A percentile compares a stretch with the other conserved stretches of the same genome.
These are phyloP conservation scores for Cossypha polioptera DNA, from an alignment of 2,797 vertebrate genomes.

Conservation along the genomic window DNA sequence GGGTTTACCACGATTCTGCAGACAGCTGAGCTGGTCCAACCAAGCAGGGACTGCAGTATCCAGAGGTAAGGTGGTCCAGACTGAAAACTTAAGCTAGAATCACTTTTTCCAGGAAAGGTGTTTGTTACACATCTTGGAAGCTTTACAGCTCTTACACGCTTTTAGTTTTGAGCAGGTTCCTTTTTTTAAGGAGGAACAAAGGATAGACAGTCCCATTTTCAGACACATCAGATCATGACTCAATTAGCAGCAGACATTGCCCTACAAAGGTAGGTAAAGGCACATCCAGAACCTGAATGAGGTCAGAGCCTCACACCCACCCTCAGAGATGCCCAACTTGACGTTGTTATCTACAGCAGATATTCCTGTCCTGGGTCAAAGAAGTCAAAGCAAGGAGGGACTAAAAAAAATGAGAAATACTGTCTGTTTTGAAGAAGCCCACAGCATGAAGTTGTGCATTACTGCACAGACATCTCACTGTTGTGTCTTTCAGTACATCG, in stretches of 20 bases:
- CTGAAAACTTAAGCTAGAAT: neutral
- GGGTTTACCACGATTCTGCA: neutral
- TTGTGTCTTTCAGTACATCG: conserved; percentile 84
- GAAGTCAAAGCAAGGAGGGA: neutral
- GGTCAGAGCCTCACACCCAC: neutral
- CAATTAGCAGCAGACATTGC: neutral
- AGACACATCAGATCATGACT: neutral
- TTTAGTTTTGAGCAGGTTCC: neutral
- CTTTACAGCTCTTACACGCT: neutral
- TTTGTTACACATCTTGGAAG: neutral
- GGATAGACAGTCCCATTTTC: neutral
- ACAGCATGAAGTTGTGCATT: neutral
- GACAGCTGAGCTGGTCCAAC: neutral
- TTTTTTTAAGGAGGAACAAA: neutral
- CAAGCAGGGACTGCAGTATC: neutral
- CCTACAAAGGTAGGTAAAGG: neutral
- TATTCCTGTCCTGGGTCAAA: neutral
- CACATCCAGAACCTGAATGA: neutral
- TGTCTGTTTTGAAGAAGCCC: neutral
- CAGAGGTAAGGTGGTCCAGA: neutral
- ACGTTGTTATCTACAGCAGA: neutral
- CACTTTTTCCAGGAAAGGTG: neutral
- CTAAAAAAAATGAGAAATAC: neutral
- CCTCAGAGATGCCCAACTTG: neutral
- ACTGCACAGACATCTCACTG: neutral